phyloP scores from a whole-genome alignment of 2,888 invertebrate genomes.

The Neoitamus cyanurus region DNA sequence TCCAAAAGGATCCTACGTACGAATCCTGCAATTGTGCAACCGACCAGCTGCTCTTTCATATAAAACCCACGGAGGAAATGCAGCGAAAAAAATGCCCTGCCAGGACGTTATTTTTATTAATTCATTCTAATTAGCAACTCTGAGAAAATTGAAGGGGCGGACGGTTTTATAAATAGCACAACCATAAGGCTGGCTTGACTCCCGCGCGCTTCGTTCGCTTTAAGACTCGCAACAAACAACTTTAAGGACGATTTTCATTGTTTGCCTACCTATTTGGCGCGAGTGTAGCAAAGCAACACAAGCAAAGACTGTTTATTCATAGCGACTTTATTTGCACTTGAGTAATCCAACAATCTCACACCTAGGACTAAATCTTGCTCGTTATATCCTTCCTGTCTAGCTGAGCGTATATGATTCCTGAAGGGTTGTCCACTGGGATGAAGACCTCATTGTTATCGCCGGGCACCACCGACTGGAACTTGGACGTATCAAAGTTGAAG shows the following conservation, averaged over 20 bases:
- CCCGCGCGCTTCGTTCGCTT: neutral
- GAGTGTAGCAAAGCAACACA: neutral
- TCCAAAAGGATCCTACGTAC: neutral
- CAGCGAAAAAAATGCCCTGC: neutral
- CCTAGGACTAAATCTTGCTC: slow-evolving; percentile 58
- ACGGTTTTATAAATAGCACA: neutral
- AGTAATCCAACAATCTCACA: neutral
- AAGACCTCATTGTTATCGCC: slow-evolving; percentile 77
- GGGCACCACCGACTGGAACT: slow-evolving; percentile 75
- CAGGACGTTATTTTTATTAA: neutral
- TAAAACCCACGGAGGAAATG: neutral
- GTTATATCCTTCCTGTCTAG: slow-evolving; percentile 69
- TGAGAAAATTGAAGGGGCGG: neutral
- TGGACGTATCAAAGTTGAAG: slow-evolving; percentile 78
- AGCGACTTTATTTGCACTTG: neutral
- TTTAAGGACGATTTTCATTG: neutral
- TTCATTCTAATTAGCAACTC: neutral
- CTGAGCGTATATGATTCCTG: slow-evolving; percentile 80
- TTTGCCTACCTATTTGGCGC: neutral
- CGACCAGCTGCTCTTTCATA: neutral
- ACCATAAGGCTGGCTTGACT: neutral
- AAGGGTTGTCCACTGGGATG: slow-evolving; percentile 81
- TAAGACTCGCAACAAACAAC: neutral
- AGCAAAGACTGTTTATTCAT: neutral
- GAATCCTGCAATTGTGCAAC: neutral